Evolutionary conservation across 2,113 vertebrate species (phyloP), one percentile per base, ranked within the genome.

Genomic region (Bathybates hornii): DNA sequence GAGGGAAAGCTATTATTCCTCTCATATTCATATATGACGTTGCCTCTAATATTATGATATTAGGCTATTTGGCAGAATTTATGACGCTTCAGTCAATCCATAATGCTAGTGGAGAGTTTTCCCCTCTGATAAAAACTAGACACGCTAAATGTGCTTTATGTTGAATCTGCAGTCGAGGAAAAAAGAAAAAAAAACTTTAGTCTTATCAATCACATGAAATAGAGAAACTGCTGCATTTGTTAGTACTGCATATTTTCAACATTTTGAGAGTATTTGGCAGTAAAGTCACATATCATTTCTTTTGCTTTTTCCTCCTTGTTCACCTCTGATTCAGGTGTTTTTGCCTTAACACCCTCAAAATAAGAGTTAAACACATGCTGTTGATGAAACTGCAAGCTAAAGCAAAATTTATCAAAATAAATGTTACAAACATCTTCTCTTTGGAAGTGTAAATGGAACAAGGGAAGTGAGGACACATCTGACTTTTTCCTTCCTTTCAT

Each of bases 1-100:
- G 92, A 94, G 93, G 91, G 91, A 93, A 95, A 94, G 92, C 95
- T 91, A 95, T 96, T 96, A 96, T 96, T 96, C 92, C 92, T 93
- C 91, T 94, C 94, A 92, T 93, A 94, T 95, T 94, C 93, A 91
- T 91, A 95, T 89, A 94, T 95, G 94, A 94, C 91, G 66, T 89
- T 68, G 84, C 90, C 80, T 90, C 87, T 91, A 89, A 91, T 92
- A 86, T 82, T 91, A 90, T 89, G 90, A 95, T 91, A 94, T 93
- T 89, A 86, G 84, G 90, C 92, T 85, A 92, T 95, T 93, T 90
- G 92, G 87, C 78, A 92, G 88, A 91, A 95, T 95, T 90, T 89
- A 95, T 93, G 89, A 90, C 4, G 54, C 76, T 88, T 81, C 14
- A 79, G 80, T 87, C 59, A 84, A 88, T 94, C 91, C 43, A 91